Base-by-base conservation (phyloP, 2,888 invertebrate genomes). In the Latrodectus hesperus region DNA sequence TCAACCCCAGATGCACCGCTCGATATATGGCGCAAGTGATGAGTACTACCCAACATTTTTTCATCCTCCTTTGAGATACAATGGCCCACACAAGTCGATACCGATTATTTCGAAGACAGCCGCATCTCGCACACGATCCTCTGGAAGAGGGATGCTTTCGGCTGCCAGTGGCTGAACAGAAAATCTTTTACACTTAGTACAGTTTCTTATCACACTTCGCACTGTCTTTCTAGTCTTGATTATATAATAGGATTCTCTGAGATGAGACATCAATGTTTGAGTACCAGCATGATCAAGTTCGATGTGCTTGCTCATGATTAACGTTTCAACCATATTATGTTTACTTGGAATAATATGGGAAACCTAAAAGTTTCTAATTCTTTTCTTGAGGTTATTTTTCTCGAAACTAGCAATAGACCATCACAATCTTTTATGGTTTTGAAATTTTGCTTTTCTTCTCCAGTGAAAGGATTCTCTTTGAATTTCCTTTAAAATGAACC, bases 171-270 rank as follows among this genome's bases (percentile, higher is more conserved):
- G 67, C n/a, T 22, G 67, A 17, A 22, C 67, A n/a, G 67, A 67
- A n/a, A 67, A 67, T 65, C n/a, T 65, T 65, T 10, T 65, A n/a
- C 9, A 22, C 17, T 67, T 67, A 4, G 67, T 9, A 11, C 17
- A n/a, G 11, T 67, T 67, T 67, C 67, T 67, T n/a, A 67, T 6
- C 17, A 67, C 67, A 9, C 26, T 16, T 26, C 67, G 67, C 22
- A 67, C 17, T 67, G 17, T 67, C 67, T 67, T 67, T 67, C 67
- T 67, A n/a, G 5, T 38, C 38, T 38, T 38, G 38, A 8, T 67
- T 67, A 22, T 67, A 11, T 11, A 67, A n/a, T n/a, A 67, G 17
- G 67, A 67, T 67, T n/a, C 67, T 67, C 17, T 67, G 67, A 67
- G 17, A n/a, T 22, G 22, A 4, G 67, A n/a, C 67, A 67, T 67